A percentile compares a stretch with the other conserved stretches of the same genome.
phyloP scores from a whole-genome alignment of 2,888 invertebrate genomes.

The Cyclophora albipunctata region DNA sequence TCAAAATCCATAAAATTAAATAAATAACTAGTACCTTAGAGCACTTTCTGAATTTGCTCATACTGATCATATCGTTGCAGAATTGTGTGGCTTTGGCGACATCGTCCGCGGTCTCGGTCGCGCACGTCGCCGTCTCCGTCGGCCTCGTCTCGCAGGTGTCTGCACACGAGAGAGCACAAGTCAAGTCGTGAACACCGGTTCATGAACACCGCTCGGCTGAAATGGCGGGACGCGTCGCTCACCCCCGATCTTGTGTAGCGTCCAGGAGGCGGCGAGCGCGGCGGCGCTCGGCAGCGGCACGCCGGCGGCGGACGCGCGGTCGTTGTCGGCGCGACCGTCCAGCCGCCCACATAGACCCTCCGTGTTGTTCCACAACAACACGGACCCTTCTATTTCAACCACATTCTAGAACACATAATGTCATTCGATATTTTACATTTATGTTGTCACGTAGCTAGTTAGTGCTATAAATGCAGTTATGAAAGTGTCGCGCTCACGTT shows the following conservation, averaged over 20 bases:
- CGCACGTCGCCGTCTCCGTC: slow-evolving; percentile 67
- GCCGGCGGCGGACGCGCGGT: slow-evolving; percentile 78
- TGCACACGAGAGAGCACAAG: slow-evolving; percentile 31
- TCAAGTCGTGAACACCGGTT: too few species aligned
- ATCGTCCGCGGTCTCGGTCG: slow-evolving; percentile 39
- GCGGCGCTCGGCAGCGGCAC: slow-evolving; percentile 55
- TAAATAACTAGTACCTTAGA: slow-evolving; percentile 49
- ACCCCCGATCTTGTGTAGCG: slow-evolving; percentile 73
- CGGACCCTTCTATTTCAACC: slow-evolving; percentile 79
- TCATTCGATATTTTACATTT: too few species aligned
- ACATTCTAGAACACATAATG: slow-evolving; percentile 61
- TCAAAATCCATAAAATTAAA: too few species aligned
- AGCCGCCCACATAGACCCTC: slow-evolving; percentile 88
- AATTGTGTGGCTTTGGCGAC: slow-evolving; percentile 71
- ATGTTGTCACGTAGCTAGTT: too few species aligned
- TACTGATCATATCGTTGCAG: slow-evolving; percentile 78
- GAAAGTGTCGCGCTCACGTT: slow-evolving; percentile 52
- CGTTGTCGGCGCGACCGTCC: slow-evolving; percentile 82
- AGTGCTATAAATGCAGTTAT: too few species aligned
- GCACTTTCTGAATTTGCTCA: slow-evolving; percentile 80
- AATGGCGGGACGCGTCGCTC: not conserved
- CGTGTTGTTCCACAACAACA: slow-evolving; percentile 84
- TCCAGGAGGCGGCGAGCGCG: slow-evolving; percentile 77
- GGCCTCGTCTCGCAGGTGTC: slow-evolving; percentile 75
- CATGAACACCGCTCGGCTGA: too few species aligned